These are phyloP conservation scores for Ditula angustiorana DNA, from an alignment of 2,888 invertebrate genomes.

Conservation along the genomic window DNA sequence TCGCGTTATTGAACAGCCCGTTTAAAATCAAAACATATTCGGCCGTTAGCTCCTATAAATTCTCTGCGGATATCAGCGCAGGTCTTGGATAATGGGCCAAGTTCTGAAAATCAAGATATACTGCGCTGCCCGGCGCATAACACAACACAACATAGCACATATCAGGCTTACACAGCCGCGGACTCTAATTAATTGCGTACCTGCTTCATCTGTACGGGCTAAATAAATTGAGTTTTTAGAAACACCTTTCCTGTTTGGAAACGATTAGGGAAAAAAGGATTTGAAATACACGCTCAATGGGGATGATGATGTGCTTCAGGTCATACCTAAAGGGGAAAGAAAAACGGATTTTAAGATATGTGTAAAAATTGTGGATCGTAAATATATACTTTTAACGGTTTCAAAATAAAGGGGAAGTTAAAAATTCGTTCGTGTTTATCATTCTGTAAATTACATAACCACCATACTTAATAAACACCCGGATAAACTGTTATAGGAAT, in stretches of 20 bases:
- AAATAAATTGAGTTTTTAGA: conserved; percentile 10
- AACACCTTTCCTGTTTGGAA: background rate
- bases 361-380: no score
- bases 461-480: no score
- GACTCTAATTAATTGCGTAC: conserved; percentile 60
- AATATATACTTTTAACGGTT: no score
- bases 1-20: background rate
- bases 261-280: background rate
- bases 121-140: conserved; percentile 20
- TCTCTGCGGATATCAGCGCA: conserved; percentile 13
- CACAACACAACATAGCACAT: conserved; percentile 45
- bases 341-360: background rate
- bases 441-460: no score
- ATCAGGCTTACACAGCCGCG: conserved; percentile 63
- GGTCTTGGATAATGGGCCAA: conserved; percentile 34
- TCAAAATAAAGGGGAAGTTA: no score
- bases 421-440: no score
- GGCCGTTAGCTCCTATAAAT: conserved; percentile 17
- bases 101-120: conserved; percentile 40
- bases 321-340: background rate
- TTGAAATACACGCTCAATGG: background rate
- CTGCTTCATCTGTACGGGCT: conserved; percentile 39
- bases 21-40: conserved; percentile 18
- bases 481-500: no score
- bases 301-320: background rate